Base-by-base conservation (phyloP, 92 coral and sea anemone species). In the Porites cylindrica region DNA sequence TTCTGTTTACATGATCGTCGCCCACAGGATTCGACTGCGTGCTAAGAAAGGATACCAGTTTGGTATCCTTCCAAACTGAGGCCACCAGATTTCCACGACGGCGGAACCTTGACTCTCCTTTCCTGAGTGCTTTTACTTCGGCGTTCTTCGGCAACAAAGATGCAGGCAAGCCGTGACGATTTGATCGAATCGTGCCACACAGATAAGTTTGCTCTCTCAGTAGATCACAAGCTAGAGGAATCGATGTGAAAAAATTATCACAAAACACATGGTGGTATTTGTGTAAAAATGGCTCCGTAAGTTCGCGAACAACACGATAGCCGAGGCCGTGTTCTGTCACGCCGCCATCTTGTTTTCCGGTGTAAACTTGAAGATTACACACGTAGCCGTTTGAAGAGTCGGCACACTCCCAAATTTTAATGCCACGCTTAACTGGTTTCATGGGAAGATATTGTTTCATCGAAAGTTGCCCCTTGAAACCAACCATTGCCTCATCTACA, bases 41-140 rank as follows among this genome's bases (percentile, higher is more conserved):
- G 67, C 89, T 84, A 11, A 84, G 7, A 61, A 90, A 78, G 23
- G 76, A 56, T 21, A 84, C 89, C 70, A 72, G 21, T 12, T 58
- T 73, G 56, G 84, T 88, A 79, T 83, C 91, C 70, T 88, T 82
- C 88, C 91, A 88, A 7, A n/a, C 85, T 8, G 89, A 72, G 52
- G 89, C 89, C 19, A 89, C 86, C 2, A 84, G 8, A 24, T 82
- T 67, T 50, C 51, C 50, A 54, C 75, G 72, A 14, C 78, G 69
- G 14, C 20, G 38, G 79, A 79, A 85, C 16, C 78, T 10, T 17
- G 90, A 23, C 70, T 85, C 76, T 10, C 90, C 93, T 71, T 85
- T 86, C 77, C 61, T 66, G 26, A 72, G 62, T 17, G 18, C 59
- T 32, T 90, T 79, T 21, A 90, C 77, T 0, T 53, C 12, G 10